Conservation (phyloP, 2,888 invertebrate genomes). For the Caenorhabditis afra region DNA sequence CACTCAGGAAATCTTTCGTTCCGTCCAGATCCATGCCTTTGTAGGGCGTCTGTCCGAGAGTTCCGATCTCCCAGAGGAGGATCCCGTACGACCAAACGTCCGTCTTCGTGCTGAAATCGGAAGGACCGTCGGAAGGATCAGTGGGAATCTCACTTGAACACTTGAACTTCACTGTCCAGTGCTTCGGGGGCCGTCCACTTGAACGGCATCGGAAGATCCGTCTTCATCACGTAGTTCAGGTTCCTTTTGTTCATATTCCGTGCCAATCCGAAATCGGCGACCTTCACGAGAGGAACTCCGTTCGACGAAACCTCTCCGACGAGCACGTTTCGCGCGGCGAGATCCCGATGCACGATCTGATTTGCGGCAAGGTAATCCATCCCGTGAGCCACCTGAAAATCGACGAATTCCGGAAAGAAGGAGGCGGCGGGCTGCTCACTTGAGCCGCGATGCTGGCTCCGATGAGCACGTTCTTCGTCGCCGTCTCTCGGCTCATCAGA, state of each 20-base stretch:
- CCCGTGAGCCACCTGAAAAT: constrained; percentile 47
- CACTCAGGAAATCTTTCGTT: constrained; percentile 30
- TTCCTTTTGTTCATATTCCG: constrained; percentile 22
- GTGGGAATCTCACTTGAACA: constrained; percentile 1
- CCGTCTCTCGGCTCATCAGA: constrained; percentile 36
- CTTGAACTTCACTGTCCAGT: constrained; percentile 38
- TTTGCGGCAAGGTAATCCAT: constrained; percentile 52
- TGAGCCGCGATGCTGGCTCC: constrained; percentile 57
- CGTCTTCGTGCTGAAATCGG: constrained; percentile 52
- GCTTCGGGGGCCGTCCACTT: constrained; percentile 59
- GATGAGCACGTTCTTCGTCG: constrained; percentile 36
- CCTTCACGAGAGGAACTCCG: constrained; percentile 51
- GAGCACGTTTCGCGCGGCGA: constrained; percentile 57
- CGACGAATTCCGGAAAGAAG: too few relatives aligned
- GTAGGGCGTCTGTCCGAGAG: constrained; percentile 50
- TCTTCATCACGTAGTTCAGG: constrained; percentile 32
- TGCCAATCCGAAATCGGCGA: constrained; percentile 58
- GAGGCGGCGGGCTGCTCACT: neutral
- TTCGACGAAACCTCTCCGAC: constrained; percentile 56
- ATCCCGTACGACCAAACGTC: constrained; percentile 63
- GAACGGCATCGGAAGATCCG: constrained; percentile 36
- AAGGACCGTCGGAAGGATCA: neutral
- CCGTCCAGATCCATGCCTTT: constrained; percentile 43
- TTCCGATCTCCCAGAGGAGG: constrained; percentile 60
- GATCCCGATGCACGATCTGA: constrained; percentile 49